Conservation (phyloP, 2,113 vertebrate species). For the Amphiprion ocellaris region DNA sequence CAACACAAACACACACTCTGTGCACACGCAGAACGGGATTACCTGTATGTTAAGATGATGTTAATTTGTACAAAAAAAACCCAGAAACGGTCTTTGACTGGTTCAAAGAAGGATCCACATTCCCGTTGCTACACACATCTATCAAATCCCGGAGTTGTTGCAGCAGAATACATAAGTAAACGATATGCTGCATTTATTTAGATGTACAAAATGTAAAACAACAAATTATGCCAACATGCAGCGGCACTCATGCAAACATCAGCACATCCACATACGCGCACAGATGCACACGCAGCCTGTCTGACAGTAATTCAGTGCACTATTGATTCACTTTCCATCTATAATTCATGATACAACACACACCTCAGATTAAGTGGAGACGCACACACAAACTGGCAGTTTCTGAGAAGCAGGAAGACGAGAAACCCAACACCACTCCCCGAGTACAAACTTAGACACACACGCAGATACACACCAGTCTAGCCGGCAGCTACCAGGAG, state of each 20-base stretch:
- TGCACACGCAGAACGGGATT: constrained; percentile 27
- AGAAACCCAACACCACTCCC: constrained; percentile 66
- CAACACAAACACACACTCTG: constrained; percentile 41
- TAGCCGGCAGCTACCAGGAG: constrained; percentile 37
- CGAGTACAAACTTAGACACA: constrained; percentile 43
- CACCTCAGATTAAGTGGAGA: constrained; percentile 74
- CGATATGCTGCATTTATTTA: background rate
- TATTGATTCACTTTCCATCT: constrained; percentile 83
- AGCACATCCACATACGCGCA: constrained; percentile 16
- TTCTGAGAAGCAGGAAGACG: constrained; percentile 69
- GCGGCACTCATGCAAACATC: constrained; percentile 22
- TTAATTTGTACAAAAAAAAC: constrained; percentile 8
- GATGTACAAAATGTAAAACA: constrained; percentile 23
- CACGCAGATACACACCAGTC: constrained; percentile 20
- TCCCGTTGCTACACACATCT: background rate
- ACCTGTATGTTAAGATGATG: constrained; percentile 22
- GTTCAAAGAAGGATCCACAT: background rate
- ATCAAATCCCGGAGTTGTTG: background rate
- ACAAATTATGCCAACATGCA: constrained; percentile 25
- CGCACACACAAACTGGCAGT: constrained; percentile 52
- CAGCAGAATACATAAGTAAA: background rate
- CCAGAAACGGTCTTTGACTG: background rate
- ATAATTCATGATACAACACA: constrained; percentile 82
- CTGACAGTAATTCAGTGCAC: constrained; percentile 73
- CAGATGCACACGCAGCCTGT: constrained; percentile 30